phyloP scores from a whole-genome alignment of 2,113 vertebrate genomes.

The Meriones unguiculatus region DNA sequence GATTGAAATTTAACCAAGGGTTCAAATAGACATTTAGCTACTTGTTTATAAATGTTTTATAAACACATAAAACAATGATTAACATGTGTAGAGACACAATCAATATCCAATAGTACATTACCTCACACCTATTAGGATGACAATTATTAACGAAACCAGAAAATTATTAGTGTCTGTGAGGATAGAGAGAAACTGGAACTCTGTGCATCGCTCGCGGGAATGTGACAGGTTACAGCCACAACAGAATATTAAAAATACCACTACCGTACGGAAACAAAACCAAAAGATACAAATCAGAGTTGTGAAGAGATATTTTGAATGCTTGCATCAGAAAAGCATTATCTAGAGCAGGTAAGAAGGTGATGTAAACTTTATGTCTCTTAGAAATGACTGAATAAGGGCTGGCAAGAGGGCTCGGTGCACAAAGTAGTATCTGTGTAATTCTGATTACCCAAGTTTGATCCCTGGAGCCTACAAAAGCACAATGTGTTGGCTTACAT shows the following conservation, averaged over 20 bases:
- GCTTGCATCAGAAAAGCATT: neutral
- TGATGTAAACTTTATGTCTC: neutral
- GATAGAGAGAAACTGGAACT: neutral
- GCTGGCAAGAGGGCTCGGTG: neutral
- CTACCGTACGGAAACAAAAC: neutral
- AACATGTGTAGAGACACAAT: neutral
- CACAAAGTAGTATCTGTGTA: neutral
- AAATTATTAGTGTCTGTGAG: neutral
- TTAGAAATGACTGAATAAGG: neutral
- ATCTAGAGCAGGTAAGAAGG: neutral
- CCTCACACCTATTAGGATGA: neutral
- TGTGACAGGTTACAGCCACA: neutral
- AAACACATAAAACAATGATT: neutral
- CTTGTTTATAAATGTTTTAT: neutral
- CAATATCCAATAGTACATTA: neutral
- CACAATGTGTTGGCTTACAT: neutral
- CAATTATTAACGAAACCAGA: neutral
- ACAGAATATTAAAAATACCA: conserved; percentile 13
- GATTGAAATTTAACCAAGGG: neutral
- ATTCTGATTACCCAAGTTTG: neutral
- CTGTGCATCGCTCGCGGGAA: neutral
- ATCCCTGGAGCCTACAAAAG: neutral
- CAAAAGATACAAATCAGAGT: conserved; percentile 6
- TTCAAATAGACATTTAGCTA: neutral
- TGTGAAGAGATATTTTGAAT: neutral